Evolutionary conservation across 2,113 vertebrate species (phyloP).

Genomic region (Bubo bubo): DNA sequence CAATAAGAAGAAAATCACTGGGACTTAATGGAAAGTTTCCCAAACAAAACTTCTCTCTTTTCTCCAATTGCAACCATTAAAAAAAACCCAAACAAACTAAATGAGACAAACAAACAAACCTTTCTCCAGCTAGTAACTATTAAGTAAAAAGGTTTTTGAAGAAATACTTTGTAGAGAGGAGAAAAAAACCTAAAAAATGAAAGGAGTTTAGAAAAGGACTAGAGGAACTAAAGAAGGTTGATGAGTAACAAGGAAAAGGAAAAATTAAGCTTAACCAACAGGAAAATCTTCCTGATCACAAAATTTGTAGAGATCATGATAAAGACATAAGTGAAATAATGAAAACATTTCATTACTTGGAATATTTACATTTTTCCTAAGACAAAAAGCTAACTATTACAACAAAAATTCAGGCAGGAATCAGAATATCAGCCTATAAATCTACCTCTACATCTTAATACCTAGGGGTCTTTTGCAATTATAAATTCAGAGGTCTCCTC

Average conservation of each 20-base stretch:
- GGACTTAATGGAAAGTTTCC: background rate
- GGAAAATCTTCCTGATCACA: background rate
- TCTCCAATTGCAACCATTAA: background rate
- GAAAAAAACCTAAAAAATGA: background rate
- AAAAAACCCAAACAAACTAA: background rate
- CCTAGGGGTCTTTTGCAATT: background rate
- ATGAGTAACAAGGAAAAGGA: background rate
- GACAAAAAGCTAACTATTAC: background rate
- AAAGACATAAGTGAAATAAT: background rate
- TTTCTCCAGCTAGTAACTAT: background rate
- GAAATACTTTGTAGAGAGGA: background rate
- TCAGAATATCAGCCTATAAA: background rate
- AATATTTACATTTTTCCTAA: background rate
- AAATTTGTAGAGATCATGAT: background rate
- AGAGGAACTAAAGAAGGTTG: background rate
- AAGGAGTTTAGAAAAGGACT: background rate
- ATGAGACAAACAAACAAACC: background rate
- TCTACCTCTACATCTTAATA: background rate
- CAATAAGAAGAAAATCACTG: background rate
- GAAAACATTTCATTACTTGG: background rate
- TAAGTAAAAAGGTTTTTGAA: background rate
- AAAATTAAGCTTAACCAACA: background rate
- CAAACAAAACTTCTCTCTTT: background rate
- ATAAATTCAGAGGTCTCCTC: background rate
- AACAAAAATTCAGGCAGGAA: background rate